Percentiles rank a stretch among this genome's conserved stretches.
These are phyloP conservation scores for Excalfactoria chinensis DNA, from an alignment of 2,113 vertebrate genomes.

Conservation along the genomic window DNA sequence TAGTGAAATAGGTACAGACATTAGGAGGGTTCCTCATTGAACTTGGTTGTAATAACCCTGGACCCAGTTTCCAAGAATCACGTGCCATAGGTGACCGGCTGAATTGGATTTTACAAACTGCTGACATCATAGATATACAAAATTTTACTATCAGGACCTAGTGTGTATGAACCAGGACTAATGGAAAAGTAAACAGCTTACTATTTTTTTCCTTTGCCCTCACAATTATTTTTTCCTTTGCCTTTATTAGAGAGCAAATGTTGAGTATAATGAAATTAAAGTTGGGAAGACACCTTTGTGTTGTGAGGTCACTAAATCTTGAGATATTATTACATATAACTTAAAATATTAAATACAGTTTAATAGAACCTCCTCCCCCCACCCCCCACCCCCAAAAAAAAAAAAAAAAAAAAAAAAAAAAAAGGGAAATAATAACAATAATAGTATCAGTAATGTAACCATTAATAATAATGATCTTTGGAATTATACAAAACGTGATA, in stretches of 20 bases:
- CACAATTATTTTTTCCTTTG: background rate
- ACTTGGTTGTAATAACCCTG: background rate
- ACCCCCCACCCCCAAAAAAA: too few species aligned
- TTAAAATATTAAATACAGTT: background rate
- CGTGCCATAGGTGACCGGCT: too few species aligned
- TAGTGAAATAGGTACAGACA: background rate
- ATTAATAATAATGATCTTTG: too few species aligned
- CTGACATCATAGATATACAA: background rate
- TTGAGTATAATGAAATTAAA: background rate
- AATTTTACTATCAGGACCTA: background rate
- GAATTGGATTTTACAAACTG: background rate
- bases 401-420: too few species aligned
- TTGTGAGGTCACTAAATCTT: background rate
- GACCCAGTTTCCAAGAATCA: background rate
- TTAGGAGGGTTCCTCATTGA: background rate
- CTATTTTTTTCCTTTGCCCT: background rate
- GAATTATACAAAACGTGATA: too few species aligned
- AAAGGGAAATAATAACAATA: too few species aligned
- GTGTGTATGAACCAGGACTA: background rate
- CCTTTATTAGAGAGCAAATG: background rate
- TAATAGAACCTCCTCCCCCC: too few species aligned
- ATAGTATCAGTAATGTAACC: too few species aligned
- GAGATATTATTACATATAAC: background rate
- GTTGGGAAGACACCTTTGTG: background rate
- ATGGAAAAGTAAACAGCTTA: background rate